These are phyloP conservation scores for Nephrotoma appendiculata DNA, from an alignment of 2,888 invertebrate species.

Conservation along the genomic window DNA sequence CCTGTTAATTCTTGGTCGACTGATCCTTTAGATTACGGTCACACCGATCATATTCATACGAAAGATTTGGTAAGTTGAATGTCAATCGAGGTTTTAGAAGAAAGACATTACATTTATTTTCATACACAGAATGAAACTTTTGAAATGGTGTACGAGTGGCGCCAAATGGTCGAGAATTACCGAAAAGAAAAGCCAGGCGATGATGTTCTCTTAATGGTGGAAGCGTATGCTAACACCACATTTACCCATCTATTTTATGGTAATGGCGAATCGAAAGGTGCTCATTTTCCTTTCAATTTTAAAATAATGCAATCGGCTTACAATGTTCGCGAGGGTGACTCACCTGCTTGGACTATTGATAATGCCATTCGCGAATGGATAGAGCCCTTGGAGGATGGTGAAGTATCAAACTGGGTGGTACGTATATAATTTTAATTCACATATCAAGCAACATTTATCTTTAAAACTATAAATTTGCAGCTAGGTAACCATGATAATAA, in stretches of 20 bases:
- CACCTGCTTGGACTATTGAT: conserved; percentile 35
- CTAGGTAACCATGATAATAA: conserved; percentile 38
- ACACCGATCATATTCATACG: conserved; percentile 38
- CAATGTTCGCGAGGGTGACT: conserved; percentile 9
- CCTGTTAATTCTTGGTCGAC: conserved; percentile 31
- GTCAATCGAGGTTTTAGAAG: background rate
- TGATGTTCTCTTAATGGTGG: conserved; percentile 40
- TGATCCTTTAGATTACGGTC: conserved; percentile 34
- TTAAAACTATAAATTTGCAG: background rate
- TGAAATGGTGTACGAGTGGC: conserved; percentile 31
- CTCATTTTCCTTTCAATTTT: conserved; percentile 53
- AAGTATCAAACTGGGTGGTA: conserved; percentile 54
- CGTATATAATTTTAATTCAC: conserved; percentile 17
- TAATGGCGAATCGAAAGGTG: conserved; percentile 31
- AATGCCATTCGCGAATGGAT: conserved; percentile 41
- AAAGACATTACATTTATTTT: background rate
- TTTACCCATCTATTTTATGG: conserved; percentile 48
- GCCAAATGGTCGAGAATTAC: conserved; percentile 43
- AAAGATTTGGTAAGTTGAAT: conserved; percentile 30
- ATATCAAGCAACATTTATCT: background rate
- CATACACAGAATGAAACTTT: conserved; percentile 19
- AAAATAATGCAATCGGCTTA: conserved; percentile 32
- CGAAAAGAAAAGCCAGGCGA: conserved; percentile 27
- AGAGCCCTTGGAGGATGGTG: conserved; percentile 39
- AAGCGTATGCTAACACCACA: conserved; percentile 41